A percentile compares a stretch with the other conserved stretches of the same genome.
Evolutionary conservation across 2,888 invertebrate species (phyloP).

Genomic region (Pseudococcus jackbeardsleyi): DNA sequence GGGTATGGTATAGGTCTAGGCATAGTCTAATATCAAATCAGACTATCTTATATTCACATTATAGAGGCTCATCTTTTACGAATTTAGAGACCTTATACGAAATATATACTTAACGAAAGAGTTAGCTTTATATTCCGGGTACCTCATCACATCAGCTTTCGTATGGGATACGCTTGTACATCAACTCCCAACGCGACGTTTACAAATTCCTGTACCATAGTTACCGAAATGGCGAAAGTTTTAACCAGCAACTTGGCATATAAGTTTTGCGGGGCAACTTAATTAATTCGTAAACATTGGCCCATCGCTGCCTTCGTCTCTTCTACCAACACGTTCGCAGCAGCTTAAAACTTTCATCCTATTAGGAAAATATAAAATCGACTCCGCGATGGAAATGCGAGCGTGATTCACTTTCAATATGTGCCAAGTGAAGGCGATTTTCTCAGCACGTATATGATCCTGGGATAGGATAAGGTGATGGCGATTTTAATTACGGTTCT

Average conservation of each 20-base stretch:
- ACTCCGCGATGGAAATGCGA: not conserved
- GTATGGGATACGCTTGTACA: not conserved
- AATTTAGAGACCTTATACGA: not conserved
- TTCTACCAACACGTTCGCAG: not conserved
- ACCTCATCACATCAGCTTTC: not conserved
- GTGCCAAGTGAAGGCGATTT: not conserved
- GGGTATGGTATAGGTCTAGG: too few species aligned
- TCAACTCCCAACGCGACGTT: slow-evolving; percentile 29
- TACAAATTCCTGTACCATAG: slow-evolving; percentile 7
- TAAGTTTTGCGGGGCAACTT: slow-evolving; percentile 11
- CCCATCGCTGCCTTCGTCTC: not conserved
- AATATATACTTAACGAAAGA: not conserved
- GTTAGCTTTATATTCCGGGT: not conserved
- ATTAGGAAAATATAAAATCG: slow-evolving; percentile 24
- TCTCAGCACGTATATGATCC: not conserved
- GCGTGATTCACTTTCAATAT: not conserved
- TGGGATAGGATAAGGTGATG: not conserved
- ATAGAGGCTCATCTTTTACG: not conserved
- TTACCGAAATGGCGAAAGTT: slow-evolving; percentile 4
- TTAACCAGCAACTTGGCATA: slow-evolving; percentile 7
- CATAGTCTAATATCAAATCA: not conserved
- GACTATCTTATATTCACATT: not conserved
- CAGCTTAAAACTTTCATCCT: slow-evolving; percentile 18
- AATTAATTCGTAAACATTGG: slow-evolving; percentile 36
- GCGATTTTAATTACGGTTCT: slow-evolving; percentile 9